These are phyloP conservation scores for Eleginops maclovinus DNA, from an alignment of 2,113 vertebrate species.

Conservation along the genomic window DNA sequence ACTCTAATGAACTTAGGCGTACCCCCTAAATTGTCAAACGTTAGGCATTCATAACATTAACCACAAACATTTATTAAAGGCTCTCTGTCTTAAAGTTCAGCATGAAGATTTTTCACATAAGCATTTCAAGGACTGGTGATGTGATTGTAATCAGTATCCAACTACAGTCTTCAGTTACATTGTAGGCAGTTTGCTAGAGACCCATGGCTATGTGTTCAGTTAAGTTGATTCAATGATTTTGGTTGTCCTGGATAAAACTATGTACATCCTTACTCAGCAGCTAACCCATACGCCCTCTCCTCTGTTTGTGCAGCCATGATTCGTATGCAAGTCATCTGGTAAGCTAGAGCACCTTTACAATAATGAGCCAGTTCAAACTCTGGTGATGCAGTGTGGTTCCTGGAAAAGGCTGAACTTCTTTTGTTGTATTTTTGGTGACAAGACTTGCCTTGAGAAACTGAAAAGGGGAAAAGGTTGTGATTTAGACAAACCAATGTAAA, in stretches of 20 bases:
- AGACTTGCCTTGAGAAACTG: not conserved
- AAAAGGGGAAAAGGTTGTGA: not conserved
- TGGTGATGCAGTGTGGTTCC: not conserved
- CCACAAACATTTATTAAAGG: slow-evolving; percentile 19
- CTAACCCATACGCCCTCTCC: not conserved
- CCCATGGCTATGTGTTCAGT: not conserved
- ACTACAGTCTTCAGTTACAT: not conserved
- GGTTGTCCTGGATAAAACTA: slow-evolving; percentile 6
- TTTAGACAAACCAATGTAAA: not conserved
- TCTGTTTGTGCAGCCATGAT: slow-evolving; percentile 18
- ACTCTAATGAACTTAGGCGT: slow-evolving; percentile 2
- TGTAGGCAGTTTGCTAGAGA: not conserved
- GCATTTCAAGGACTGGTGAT: no score
- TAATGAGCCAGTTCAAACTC: slow-evolving; percentile 10
- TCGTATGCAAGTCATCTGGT: slow-evolving; percentile 20
- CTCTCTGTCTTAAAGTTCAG: not conserved
- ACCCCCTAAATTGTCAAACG: not conserved
- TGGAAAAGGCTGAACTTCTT: slow-evolving; percentile 3
- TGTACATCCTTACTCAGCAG: slow-evolving; percentile 8
- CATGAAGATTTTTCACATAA: not conserved
- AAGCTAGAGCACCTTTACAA: not conserved
- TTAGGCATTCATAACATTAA: not conserved
- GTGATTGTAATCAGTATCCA: not conserved
- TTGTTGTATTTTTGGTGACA: not conserved
- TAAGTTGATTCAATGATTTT: not conserved